Evolutionary conservation across 2,888 invertebrate genomes (phyloP).

Genomic region (Lomographa bimaculata): DNA sequence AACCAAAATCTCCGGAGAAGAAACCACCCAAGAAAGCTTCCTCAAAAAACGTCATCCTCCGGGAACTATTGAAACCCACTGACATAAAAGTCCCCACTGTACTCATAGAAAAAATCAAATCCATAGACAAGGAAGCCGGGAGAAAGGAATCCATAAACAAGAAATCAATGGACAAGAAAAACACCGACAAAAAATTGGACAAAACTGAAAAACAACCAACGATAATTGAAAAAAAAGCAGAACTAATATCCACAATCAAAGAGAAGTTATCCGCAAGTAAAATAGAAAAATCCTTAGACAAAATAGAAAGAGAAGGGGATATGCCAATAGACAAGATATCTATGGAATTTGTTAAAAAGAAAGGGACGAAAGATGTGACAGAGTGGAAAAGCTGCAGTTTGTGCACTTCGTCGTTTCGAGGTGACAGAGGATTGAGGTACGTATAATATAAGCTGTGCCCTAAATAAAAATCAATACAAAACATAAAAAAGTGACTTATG

Average conservation of each 20-base stretch:
- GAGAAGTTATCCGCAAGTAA: too few relatives aligned
- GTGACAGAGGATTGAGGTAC: constrained; percentile 68
- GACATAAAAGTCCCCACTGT: constrained; percentile 17
- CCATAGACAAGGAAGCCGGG: constrained; percentile 13
- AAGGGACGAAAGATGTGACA: constrained; percentile 19
- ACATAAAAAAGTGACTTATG: too few relatives aligned
- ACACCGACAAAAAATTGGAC: constrained; percentile 15
- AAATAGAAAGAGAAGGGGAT: constrained; percentile 3
- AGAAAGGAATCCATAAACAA: constrained; percentile 25
- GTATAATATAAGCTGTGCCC: constrained; percentile 6
- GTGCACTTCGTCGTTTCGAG: constrained; percentile 61
- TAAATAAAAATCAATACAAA: too few relatives aligned
- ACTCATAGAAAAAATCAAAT: constrained; percentile 16
- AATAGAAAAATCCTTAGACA: too few relatives aligned
- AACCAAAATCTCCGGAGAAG: constrained; percentile 55
- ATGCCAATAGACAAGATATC: constrained; percentile 4
- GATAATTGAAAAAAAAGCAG: background rate
- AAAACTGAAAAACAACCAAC: too few relatives aligned
- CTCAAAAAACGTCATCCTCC: constrained; percentile 8
- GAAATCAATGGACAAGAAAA: constrained; percentile 4
- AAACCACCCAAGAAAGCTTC: constrained; percentile 32
- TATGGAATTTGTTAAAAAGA: constrained; percentile 10
- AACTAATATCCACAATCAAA: too few relatives aligned
- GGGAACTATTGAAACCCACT: constrained; percentile 16
- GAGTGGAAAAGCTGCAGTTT: constrained; percentile 52